Evolutionary conservation across 2,888 invertebrate genomes (phyloP).

Genomic region (Octodonta nipae): DNA sequence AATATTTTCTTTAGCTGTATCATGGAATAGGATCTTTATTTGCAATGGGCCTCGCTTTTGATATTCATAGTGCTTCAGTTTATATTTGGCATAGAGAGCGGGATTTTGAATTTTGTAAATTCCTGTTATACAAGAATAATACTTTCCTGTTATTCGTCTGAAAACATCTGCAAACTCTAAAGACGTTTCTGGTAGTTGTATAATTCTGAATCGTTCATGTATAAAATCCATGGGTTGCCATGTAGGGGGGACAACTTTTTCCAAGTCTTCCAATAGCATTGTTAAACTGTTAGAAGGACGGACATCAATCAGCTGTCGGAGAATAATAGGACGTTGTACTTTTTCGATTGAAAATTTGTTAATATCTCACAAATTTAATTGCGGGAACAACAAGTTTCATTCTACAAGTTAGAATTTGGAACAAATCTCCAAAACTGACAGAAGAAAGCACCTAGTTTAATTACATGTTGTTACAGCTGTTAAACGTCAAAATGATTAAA

Average conservation of each 20-base stretch:
- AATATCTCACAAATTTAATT: too few species aligned
- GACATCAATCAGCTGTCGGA: too few species aligned
- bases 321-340: too few species aligned
- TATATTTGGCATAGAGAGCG: not conserved
- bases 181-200: not conserved
- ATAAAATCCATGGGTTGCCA: not conserved
- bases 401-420: too few species aligned
- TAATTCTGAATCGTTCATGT: not conserved
- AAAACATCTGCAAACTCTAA: not conserved
- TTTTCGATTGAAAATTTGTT: too few species aligned
- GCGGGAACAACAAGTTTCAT: too few species aligned
- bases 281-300: too few species aligned
- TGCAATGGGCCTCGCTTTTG: not conserved
- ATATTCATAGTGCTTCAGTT: not conserved
- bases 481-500: too few species aligned
- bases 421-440: too few species aligned
- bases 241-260: not conserved
- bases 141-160: not conserved
- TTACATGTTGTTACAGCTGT: too few species aligned
- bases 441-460: too few species aligned
- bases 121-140: not conserved
- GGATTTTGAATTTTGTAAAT: not conserved
- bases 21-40: conserved; percentile 19
- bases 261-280: not conserved
- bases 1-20: conserved; percentile 19